These are phyloP conservation scores for Chrysina gloriosa DNA, from an alignment of 2,888 invertebrate species.

Conservation along the genomic window DNA sequence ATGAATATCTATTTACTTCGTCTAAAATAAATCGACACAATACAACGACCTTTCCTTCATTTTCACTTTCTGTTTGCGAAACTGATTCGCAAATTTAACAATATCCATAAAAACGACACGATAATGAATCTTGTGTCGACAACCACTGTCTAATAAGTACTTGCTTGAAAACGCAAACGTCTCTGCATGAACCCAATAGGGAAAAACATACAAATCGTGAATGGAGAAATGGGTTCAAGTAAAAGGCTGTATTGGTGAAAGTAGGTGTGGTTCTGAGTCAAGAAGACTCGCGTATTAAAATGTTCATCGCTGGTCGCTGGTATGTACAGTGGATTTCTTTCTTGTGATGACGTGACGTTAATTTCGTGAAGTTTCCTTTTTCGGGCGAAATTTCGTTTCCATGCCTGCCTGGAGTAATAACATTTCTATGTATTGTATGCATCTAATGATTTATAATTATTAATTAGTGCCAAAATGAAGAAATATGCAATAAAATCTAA, in stretches of 20 bases:
- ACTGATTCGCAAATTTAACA: constrained; percentile 3
- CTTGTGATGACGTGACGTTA: neutral
- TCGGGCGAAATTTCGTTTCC: neutral
- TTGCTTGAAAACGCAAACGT: neutral
- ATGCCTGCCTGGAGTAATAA: too few relatives aligned
- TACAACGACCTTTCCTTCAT: constrained; percentile 2
- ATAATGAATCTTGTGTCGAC: neutral
- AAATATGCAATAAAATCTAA: neutral
- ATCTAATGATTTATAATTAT: too few relatives aligned
- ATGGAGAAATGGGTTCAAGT: constrained; percentile 27
- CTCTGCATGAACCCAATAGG: too few relatives aligned
- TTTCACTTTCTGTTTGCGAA: constrained; percentile 19
- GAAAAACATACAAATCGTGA: constrained; percentile 5
- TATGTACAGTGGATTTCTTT: too few relatives aligned
- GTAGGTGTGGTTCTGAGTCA: constrained; percentile 5
- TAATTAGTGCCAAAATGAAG: neutral
- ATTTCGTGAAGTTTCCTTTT: neutral
- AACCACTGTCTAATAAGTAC: neutral
- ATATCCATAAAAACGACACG: neutral
- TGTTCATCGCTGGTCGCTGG: too few relatives aligned
- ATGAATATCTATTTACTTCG: too few relatives aligned
- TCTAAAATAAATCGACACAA: neutral
- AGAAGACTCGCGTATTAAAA: neutral
- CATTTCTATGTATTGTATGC: too few relatives aligned
- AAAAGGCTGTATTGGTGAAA: constrained; percentile 14